Percentiles rank a stretch among this genome's conserved stretches.
Conservation (phyloP, 1,140 invertebrate species). For the Drosophila tani region DNA sequence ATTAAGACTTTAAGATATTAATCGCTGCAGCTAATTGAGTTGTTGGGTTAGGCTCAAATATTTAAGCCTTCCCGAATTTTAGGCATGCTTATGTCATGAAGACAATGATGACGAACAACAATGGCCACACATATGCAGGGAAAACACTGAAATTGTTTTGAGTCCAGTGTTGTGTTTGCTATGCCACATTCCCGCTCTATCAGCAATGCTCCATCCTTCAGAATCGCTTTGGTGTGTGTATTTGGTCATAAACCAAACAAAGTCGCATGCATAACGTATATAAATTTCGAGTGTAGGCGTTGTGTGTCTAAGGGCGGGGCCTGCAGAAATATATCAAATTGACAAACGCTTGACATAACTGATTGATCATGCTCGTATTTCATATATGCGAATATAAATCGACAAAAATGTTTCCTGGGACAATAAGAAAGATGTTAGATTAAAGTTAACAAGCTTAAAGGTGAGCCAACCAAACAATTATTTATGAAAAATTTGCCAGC, state of each 20-base stretch:
- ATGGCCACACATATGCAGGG: neutral
- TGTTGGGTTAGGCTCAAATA: neutral
- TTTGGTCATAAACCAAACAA: conserved; percentile 28
- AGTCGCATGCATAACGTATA: conserved; percentile 8
- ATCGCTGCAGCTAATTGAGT: conserved; percentile 14
- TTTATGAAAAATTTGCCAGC: neutral
- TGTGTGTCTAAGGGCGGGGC: neutral
- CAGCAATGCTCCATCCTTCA: neutral
- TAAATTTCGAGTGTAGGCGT: conserved; percentile 12
- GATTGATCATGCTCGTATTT: conserved; percentile 32
- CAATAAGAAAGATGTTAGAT: too few relatives aligned
- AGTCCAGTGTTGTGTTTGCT: conserved; percentile 3
- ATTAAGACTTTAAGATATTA: conserved; percentile 31
- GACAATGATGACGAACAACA: neutral
- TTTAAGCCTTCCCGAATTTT: neutral
- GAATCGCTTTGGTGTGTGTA: neutral
- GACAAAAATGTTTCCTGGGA: conserved; percentile 4
- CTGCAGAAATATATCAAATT: conserved; percentile 25
- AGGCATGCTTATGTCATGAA: neutral
- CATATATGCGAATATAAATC: conserved; percentile 20
- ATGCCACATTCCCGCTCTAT: neutral
- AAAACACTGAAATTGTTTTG: conserved; percentile 22
- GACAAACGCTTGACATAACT: conserved; percentile 40
- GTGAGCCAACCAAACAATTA: neutral
- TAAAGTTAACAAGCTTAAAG: neutral